Evolutionary conservation across 2,888 invertebrate genomes (phyloP), one percentile per base, ranked within the genome.

Genomic region (Aromia moschata): DNA sequence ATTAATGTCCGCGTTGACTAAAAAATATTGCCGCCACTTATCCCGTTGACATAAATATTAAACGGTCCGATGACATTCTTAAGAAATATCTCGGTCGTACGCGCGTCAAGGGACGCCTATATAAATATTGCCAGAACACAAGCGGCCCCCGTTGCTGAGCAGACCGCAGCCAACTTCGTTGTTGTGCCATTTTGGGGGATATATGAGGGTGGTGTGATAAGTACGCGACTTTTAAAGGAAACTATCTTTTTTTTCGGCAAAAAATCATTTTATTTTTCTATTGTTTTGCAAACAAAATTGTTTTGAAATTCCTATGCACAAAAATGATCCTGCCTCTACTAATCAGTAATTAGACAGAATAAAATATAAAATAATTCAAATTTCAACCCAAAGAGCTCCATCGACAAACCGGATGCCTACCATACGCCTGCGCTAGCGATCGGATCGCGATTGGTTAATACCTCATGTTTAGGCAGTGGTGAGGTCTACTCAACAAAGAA

Each of bases 101-200:
- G 33, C 3, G n/a, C 2, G 33, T 33, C 33, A 11, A 11, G 3
- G 11, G 33, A 33, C n/a, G 5, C 11, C n/a, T 2, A 33, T 33
- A 33, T 33, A 33, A 33, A 33, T 33, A 33, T 33, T 33, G 11
- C n/a, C n/a, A 33, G n/a, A 33, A 33, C 33, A 33, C 33, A 5
- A 33, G n/a, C 5, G 3, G 33, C 33, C 33, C n/a, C n/a, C 2
- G 33, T 33, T n/a, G 33, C 3, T 33, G n/a, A 33, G 33, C n/a
- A 33, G 33, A 33, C 33, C 33, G 33, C 33, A 11, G n/a, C 33
- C 11, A 11, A 10, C 33, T 11, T 33, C 33, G 2, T 33, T 7
- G 33, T 11, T 11, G 33, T 33, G 33, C 33, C 11, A 33, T 7
- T 10, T 33, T 33, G 2, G 4, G 25, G 25, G 9, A 25, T 33